phyloP scores from a whole-genome alignment of 30 jellyfish, hydroid and myxozoan species.

The Chironex yamaguchii region DNA sequence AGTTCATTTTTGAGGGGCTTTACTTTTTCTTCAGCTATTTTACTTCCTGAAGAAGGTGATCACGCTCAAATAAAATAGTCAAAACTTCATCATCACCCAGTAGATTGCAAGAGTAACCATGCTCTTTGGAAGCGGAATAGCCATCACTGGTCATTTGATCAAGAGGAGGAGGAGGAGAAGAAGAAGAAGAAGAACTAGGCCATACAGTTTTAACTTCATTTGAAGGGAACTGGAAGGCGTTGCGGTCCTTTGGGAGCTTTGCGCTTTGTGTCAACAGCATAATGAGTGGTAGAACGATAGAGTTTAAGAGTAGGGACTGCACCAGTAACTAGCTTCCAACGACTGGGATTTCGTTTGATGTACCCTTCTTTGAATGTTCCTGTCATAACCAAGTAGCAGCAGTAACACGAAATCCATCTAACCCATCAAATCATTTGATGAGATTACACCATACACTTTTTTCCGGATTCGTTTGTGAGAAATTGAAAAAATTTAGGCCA shows the following conservation, averaged over 20 bases:
- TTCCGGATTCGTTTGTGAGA: constrained; percentile 5
- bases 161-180: no score
- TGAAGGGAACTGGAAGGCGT: no score
- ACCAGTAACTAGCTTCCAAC: no score
- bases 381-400: constrained; percentile 7
- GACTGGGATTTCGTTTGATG: no score
- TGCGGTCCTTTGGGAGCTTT: no score
- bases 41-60: constrained; percentile 4
- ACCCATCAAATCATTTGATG: neutral
- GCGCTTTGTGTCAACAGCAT: no score
- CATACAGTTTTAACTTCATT: no score
- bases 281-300: no score
- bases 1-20: no score
- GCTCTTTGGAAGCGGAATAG: constrained; percentile 5
- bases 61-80: neutral
- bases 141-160: no score
- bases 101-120: constrained; percentile 10
- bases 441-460: constrained; percentile 10
- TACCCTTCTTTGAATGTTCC: neutral
- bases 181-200: no score
- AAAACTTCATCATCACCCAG: neutral
- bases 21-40: neutral
- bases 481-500: constrained; percentile 9
- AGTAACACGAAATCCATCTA: constrained; percentile 10
- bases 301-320: no score